A percentile compares a stretch with the other conserved stretches of the same genome.
These are phyloP conservation scores for Mallateleia sp. DNA, from an alignment of 2,888 invertebrate genomes.

Conservation along the genomic window DNA sequence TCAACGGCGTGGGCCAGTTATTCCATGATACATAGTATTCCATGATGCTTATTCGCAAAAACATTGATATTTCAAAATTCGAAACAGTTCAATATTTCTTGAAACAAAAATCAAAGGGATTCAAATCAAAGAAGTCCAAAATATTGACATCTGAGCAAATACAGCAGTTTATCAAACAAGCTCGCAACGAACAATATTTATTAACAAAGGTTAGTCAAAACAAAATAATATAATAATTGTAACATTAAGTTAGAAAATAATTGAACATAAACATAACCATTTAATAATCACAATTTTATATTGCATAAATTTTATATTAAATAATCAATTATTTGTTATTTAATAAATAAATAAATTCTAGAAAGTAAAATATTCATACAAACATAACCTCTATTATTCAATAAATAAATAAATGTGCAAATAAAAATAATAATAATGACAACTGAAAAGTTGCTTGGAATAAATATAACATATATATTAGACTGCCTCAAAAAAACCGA, in stretches of 20 bases:
- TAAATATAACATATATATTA: too few species aligned
- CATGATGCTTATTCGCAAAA: not conserved
- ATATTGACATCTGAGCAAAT: slow-evolving; percentile 14
- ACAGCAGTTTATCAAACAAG: not conserved
- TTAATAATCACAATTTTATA: too few species aligned
- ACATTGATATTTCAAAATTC: slow-evolving; percentile 24
- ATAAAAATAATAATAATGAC: too few species aligned
- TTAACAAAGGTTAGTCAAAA: slow-evolving; percentile 37
- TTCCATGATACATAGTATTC: slow-evolving; percentile 28
- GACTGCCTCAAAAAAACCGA: too few species aligned
- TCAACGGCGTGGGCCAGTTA: slow-evolving; percentile 36
- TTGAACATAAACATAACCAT: too few species aligned
- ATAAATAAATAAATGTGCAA: not conserved
- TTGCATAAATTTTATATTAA: not conserved
- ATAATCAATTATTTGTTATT: not conserved
- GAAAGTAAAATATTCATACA: too few species aligned
- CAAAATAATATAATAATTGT: too few species aligned
- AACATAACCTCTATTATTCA: not conserved
- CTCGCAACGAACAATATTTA: slow-evolving; percentile 2
- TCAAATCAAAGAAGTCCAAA: not conserved
- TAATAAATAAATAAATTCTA: not conserved
- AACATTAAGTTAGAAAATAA: too few species aligned
- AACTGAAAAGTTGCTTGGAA: too few species aligned
- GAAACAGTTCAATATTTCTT: not conserved
- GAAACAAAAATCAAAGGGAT: slow-evolving; percentile 35